A percentile compares a stretch with the other conserved stretches of the same genome.
Conservation (phyloP, 1,140 invertebrate genomes). For the Rhizoglyphus robini region DNA sequence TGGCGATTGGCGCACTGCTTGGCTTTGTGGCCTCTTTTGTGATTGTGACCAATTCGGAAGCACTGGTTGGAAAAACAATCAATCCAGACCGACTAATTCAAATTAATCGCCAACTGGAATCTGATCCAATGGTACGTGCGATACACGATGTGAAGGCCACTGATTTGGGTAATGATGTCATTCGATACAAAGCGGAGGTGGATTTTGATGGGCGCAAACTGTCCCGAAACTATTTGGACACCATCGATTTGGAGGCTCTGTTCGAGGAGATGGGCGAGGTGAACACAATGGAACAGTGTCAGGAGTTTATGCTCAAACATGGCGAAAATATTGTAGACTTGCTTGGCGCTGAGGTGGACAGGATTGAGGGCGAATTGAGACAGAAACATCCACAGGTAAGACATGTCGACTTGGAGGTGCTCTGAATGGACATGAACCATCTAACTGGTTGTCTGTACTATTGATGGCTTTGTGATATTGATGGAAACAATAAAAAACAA, state of each 20-base stretch:
- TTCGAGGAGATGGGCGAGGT: conserved; percentile 74
- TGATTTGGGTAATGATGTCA: conserved; percentile 63
- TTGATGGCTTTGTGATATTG: not conserved
- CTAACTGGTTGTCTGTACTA: too few species aligned
- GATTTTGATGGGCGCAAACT: conserved; percentile 94
- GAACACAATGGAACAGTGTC: conserved; percentile 73
- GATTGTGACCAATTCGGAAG: conserved; percentile 82
- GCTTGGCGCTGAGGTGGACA: conserved; percentile 90
- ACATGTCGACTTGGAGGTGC: conserved; percentile 84
- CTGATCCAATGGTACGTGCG: conserved; percentile 89
- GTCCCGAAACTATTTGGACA: conserved; percentile 78
- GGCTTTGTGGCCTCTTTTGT: conserved; percentile 87
- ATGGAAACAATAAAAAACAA: not conserved
- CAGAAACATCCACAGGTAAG: conserved; percentile 82
- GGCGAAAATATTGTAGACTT: conserved; percentile 95
- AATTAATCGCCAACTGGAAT: conserved; percentile 78
- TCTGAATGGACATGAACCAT: too few species aligned
- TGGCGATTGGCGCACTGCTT: conserved; percentile 73
- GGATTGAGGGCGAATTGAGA: conserved; percentile 88
- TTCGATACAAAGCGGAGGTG: conserved; percentile 93
- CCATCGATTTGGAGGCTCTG: conserved; percentile 67
- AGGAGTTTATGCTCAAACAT: conserved; percentile 81
- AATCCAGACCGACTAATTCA: conserved; percentile 65
- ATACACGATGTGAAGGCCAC: conserved; percentile 98
- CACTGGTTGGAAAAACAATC: conserved; percentile 84